phyloP scores from a whole-genome alignment of 92 coral and sea anemone species.

The Galaxea fascicularis region DNA sequence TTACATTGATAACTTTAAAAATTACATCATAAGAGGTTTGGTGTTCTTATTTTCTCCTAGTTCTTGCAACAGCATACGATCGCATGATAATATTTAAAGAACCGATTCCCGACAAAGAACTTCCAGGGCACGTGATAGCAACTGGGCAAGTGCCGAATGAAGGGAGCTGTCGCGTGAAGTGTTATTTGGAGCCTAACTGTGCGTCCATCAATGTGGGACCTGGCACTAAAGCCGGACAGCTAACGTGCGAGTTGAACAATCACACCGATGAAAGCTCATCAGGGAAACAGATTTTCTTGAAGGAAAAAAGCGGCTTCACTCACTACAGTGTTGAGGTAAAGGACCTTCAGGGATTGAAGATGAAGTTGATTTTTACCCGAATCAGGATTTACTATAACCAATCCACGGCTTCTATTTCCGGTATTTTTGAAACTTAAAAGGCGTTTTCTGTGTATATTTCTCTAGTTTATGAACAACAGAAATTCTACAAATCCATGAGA shows the following conservation, averaged over 20 bases:
- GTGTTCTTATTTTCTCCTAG: neutral
- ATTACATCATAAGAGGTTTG: too few species aligned
- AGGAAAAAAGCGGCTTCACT: neutral
- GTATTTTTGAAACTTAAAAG: too few species aligned
- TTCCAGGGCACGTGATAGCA: neutral
- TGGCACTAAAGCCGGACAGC: neutral
- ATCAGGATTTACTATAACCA: too few species aligned
- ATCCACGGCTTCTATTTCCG: too few species aligned
- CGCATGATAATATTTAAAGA: neutral
- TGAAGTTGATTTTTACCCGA: too few species aligned
- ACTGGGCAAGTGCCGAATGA: neutral
- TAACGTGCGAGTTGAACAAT: neutral
- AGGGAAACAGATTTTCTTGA: neutral
- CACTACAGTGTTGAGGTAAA: neutral
- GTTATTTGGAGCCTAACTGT: constrained; percentile 11
- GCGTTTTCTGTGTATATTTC: too few species aligned
- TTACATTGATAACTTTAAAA: too few species aligned
- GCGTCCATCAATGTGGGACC: constrained; percentile 5
- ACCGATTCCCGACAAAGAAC: neutral
- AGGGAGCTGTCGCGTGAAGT: constrained; percentile 13
- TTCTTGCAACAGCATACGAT: neutral
- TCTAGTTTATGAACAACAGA: too few species aligned
- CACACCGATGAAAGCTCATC: neutral
- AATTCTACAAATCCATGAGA: too few species aligned
- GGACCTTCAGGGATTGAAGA: too few species aligned